These are phyloP conservation scores for Cromileptes altivelis DNA, from an alignment of 2,113 vertebrate genomes.

Conservation along the genomic window DNA sequence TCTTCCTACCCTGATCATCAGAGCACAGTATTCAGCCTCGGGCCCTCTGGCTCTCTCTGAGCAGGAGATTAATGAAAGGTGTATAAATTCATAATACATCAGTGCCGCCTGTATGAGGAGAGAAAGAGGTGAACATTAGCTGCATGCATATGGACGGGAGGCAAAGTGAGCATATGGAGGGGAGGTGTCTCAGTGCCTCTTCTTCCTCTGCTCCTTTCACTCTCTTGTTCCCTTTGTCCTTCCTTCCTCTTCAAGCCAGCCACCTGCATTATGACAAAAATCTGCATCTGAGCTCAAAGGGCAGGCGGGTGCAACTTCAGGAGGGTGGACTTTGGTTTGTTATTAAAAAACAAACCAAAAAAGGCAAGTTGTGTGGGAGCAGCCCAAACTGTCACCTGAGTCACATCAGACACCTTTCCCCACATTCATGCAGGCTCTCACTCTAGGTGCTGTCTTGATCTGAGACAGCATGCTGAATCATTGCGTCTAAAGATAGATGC, in stretches of 20 bases:
- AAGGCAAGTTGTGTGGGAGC: conserved; percentile 5
- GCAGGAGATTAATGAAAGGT: conserved; percentile 60
- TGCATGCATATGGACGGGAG: conserved; percentile 44
- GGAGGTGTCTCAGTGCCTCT: conserved; percentile 25
- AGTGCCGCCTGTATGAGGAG: conserved; percentile 28
- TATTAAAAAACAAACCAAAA: not conserved
- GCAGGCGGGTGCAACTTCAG: not conserved
- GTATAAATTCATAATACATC: conserved; percentile 46
- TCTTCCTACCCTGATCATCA: conserved; percentile 8
- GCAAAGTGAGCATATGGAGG: conserved; percentile 49
- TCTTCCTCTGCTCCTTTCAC: conserved; percentile 31
- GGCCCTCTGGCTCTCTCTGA: conserved; percentile 29
- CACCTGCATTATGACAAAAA: conserved; percentile 59
- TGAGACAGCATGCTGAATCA: conserved; percentile 61
- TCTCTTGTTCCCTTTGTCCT: conserved; percentile 17
- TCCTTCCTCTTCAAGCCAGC: conserved; percentile 22
- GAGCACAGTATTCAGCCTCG: conserved; percentile 51
- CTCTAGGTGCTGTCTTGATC: not conserved
- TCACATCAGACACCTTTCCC: conserved; percentile 33
- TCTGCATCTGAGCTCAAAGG: conserved; percentile 34
- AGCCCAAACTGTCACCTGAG: not conserved
- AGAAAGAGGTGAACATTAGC: conserved; percentile 24
- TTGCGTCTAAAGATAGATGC: conserved; percentile 59
- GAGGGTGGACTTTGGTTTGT: not conserved
- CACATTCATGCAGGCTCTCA: conserved; percentile 36